phyloP scores from a whole-genome alignment of 2,113 vertebrate genomes.

The Phyllopteryx taeniolatus region DNA sequence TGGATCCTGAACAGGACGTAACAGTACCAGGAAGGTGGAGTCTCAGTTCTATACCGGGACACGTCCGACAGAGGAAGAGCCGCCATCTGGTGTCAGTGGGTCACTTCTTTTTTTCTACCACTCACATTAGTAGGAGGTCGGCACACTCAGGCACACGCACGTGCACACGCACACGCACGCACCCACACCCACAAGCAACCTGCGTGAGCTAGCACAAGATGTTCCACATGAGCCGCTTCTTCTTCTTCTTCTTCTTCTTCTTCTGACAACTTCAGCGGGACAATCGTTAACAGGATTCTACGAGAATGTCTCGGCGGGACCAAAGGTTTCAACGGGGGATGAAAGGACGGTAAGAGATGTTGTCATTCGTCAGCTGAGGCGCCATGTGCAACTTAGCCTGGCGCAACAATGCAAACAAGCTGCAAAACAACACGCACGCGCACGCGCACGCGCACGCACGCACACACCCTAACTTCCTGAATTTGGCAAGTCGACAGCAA shows the following conservation, averaged over 20 bases:
- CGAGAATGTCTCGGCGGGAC: slow-evolving; percentile 72
- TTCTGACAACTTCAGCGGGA: not conserved
- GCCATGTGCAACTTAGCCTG: not conserved
- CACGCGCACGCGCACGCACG: too few species aligned
- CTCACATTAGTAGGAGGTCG: slow-evolving; percentile 28
- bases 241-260: not conserved
- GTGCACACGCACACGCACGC: slow-evolving; percentile 15
- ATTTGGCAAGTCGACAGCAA: not conserved
- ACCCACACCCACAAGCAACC: slow-evolving; percentile 22
- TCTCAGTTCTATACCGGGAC: slow-evolving; percentile 31
- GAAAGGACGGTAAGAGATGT: slow-evolving; percentile 67
- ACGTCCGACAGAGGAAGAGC: slow-evolving; percentile 35
- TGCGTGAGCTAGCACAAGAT: slow-evolving; percentile 7
- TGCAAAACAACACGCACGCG: not conserved
- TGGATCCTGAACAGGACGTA: slow-evolving; percentile 39
- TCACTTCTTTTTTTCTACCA: slow-evolving; percentile 25
- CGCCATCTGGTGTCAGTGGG: slow-evolving; percentile 43
- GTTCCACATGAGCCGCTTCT: slow-evolving; percentile 22
- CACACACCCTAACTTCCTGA: not conserved
- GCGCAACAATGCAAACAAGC: slow-evolving; percentile 3
- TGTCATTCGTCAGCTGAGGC: not conserved
- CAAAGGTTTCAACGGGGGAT: slow-evolving; percentile 68
- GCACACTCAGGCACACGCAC: slow-evolving; percentile 31
- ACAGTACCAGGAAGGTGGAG: slow-evolving; percentile 26
- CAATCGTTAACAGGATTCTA: not conserved